A percentile compares a stretch with the other conserved stretches of the same genome.
phyloP scores from a whole-genome alignment of 2,888 invertebrate species.

The Deilephila elpenor region DNA sequence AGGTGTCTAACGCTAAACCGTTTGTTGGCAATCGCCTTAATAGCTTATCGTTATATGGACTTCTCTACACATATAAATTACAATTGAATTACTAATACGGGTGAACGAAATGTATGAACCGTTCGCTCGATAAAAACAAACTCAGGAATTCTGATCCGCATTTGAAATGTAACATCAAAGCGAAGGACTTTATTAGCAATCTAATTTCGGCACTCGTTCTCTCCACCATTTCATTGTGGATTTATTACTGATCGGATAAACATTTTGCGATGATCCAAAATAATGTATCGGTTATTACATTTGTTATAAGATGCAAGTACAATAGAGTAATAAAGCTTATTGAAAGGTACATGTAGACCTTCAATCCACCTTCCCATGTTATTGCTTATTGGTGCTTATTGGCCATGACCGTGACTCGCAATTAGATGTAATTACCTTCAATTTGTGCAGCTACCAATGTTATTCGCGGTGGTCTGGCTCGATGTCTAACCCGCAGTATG shows the following conservation, averaged over 20 bases:
- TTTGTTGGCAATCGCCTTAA: constrained; percentile 78
- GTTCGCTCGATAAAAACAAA: constrained; percentile 39
- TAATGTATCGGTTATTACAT: constrained; percentile 16
- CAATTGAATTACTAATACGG: constrained; percentile 44
- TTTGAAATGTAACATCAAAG: constrained; percentile 38
- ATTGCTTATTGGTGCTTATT: constrained; percentile 83
- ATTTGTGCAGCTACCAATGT: constrained; percentile 78
- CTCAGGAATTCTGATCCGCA: not conserved
- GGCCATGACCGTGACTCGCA: constrained; percentile 82
- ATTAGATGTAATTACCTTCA: constrained; percentile 83
- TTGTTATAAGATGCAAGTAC: constrained; percentile 5
- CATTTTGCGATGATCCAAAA: constrained; percentile 33
- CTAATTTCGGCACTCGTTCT: not conserved
- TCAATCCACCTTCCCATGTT: constrained; percentile 72
- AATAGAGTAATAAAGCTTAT: constrained; percentile 34
- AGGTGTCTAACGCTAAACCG: constrained; percentile 71
- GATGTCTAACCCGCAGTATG: constrained; percentile 64
- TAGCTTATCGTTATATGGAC: constrained; percentile 68
- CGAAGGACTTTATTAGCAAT: constrained; percentile 28
- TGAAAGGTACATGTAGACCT: constrained; percentile 57
- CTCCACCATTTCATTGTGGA: constrained; percentile 26
- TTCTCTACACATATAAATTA: constrained; percentile 53
- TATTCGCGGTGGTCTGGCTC: constrained; percentile 70
- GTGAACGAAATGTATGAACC: constrained; percentile 44
- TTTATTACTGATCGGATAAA: constrained; percentile 37